phyloP scores from a whole-genome alignment of 2,113 vertebrate genomes.

The Podilymbus podiceps region DNA sequence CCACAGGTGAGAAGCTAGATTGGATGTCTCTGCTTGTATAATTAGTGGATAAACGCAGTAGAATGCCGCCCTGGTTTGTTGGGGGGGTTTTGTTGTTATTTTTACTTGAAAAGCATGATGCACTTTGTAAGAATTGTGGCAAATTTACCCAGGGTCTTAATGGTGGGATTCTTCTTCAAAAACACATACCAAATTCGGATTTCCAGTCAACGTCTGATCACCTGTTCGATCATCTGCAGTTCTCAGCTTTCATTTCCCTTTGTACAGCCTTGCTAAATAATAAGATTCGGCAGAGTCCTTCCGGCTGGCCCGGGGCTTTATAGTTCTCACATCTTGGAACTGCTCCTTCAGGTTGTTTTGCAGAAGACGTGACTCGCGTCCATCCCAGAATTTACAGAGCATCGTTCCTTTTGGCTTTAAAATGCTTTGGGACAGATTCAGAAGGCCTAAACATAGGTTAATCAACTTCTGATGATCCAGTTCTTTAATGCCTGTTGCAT shows the following conservation, averaged over 20 bases:
- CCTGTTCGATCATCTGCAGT: background rate
- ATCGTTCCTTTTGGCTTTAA: conserved; percentile 79
- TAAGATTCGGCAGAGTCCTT: conserved; percentile 90
- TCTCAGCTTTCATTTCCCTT: background rate
- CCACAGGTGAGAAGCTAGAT: background rate
- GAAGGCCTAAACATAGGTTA: conserved; percentile 78
- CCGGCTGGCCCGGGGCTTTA: conserved; percentile 90
- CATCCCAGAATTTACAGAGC: conserved; percentile 94
- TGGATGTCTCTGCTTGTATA: background rate
- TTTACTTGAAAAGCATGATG: background rate
- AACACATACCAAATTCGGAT: background rate
- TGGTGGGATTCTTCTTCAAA: background rate
- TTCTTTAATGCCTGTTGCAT: conserved; percentile 85
- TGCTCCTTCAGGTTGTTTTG: conserved; percentile 73
- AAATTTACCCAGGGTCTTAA: background rate
- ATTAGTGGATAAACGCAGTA: background rate
- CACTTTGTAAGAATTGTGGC: rapidly evolving
- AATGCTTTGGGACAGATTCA: conserved; percentile 76
- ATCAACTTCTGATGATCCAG: conserved; percentile 89
- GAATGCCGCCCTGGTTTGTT: background rate
- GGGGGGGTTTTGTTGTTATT: background rate
- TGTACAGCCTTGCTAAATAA: conserved; percentile 82
- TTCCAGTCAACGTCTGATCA: background rate
- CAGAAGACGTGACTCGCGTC: conserved; percentile 72
- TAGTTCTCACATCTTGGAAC: conserved; percentile 76